A percentile compares a stretch with the other conserved stretches of the same genome.
These are phyloP conservation scores for Glyphotaelius pellucidus DNA, from an alignment of 2,888 invertebrate genomes.

Conservation along the genomic window DNA sequence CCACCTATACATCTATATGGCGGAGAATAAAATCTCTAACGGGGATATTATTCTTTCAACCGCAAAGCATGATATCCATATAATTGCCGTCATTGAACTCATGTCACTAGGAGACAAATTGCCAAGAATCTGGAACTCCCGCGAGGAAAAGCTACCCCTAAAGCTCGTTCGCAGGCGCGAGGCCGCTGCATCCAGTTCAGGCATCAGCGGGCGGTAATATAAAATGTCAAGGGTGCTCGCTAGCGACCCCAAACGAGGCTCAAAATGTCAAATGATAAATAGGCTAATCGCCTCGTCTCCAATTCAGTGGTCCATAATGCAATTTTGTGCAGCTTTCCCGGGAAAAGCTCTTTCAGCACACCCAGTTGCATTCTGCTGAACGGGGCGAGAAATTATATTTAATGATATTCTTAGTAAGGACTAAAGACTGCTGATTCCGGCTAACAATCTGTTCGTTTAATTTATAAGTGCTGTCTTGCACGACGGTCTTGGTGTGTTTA, in stretches of 20 bases:
- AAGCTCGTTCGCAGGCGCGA: conserved; percentile 7
- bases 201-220: conserved; percentile 50
- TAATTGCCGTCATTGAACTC: conserved; percentile 3
- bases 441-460: background rate
- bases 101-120: conserved; percentile 42
- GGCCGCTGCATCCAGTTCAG: background rate
- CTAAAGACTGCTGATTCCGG: conserved; percentile 25
- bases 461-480: conserved; percentile 8
- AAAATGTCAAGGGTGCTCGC: conserved; percentile 58
- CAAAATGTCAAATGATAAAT: conserved; percentile 63
- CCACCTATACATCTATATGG: no score
- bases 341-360: conserved; percentile 37
- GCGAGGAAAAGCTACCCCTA: conserved; percentile 21
- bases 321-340: conserved; percentile 54
- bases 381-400: background rate
- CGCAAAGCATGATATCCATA: background rate
- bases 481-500: background rate
- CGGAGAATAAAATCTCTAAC: background rate
- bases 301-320: conserved; percentile 56
- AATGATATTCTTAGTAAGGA: conserved; percentile 38
- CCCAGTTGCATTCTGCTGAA: conserved; percentile 8
- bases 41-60: background rate
- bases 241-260: conserved; percentile 49
- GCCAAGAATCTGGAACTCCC: conserved; percentile 10
- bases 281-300: conserved; percentile 60